Base-by-base conservation (phyloP, 2,797 vertebrate genomes). In the Darevskia mixta region DNA sequence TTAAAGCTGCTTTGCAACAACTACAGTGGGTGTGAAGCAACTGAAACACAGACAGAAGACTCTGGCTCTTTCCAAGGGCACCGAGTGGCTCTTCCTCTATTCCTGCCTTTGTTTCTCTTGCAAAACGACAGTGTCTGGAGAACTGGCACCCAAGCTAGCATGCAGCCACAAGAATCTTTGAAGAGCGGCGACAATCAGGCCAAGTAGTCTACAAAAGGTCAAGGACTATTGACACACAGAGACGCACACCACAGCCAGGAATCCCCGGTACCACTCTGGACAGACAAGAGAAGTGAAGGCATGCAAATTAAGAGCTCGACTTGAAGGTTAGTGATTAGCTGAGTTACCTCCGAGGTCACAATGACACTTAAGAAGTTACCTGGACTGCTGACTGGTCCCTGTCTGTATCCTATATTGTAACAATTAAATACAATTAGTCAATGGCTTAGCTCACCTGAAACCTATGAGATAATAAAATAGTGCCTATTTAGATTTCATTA, bases 351-450 rank as follows among this genome's bases (percentile, higher is more conserved):
- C 10, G 67, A 35, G 87, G 77, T 49, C 78, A 89, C 32, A 85
- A 55, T 25, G 71, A 89, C 83, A 32, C 32, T 86, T 76, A 76
- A 32, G 55, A 41, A 81, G 43, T 89, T 89, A 89, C 88, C 88
- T 89, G 71, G 88, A 81, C 58, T 86, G 83, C 78, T 85, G 83
- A 89, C 88, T 15, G 88, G 88, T 89, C 88, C 88, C 88, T 89
- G 88, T 89, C 88, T 89, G 88, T 89, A 89, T n/a, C 88, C 88
- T 89, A 82, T 69, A 89, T 89, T 82, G 83, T 18, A 67, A 89
- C 71, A 89, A 89, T 89, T 86, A 85, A 75, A 85, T 75, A 85
- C 11, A 55, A 76, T 86, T 88, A 89, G 83, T 89, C 71, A 75
- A 38, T 35, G 25, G 55, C 82, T 88, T 43, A 61, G 66, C 82